Evolutionary conservation across 92 coral and sea anemone genomes (phyloP).

Genomic region (Meandrina meandrites): DNA sequence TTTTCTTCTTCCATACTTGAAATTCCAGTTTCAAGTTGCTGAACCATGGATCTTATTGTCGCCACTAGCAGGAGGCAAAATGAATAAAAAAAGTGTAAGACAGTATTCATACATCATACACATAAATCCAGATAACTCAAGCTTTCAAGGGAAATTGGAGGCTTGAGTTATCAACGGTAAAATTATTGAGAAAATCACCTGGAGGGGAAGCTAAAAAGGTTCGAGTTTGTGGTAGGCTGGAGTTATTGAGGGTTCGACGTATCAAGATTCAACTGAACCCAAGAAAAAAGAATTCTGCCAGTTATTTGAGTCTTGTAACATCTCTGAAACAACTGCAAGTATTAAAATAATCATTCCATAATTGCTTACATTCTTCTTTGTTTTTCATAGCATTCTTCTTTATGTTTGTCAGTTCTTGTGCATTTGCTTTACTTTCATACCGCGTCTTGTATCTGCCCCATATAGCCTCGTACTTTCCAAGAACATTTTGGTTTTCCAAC

Average conservation of each 20-base stretch:
- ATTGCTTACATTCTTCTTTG: slow-evolving; percentile 62
- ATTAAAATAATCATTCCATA: not conserved
- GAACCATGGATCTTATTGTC: slow-evolving; percentile 47
- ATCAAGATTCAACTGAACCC: no score
- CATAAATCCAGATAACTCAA: no score
- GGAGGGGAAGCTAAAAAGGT: no score
- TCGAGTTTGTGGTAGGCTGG: no score
- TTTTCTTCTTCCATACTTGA: slow-evolving; percentile 71
- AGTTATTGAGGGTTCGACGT: no score
- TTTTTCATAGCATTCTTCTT: slow-evolving; percentile 61
- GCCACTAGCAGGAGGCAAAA: slow-evolving; percentile 47
- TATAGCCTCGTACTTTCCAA: slow-evolving; percentile 73
- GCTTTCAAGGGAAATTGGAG: no score
- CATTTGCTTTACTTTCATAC: slow-evolving; percentile 74
- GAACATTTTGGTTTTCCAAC: slow-evolving; percentile 64
- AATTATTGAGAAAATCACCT: no score
- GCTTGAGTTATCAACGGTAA: no score
- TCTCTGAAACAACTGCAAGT: slow-evolving; percentile 1
- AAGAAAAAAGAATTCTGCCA: not conserved
- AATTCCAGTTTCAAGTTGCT: slow-evolving; percentile 60
- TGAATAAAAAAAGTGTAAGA: not conserved
- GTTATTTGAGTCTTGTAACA: not conserved
- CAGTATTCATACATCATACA: not conserved
- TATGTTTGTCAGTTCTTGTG: slow-evolving; percentile 68
- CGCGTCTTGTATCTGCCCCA: slow-evolving; percentile 78